phyloP scores from a whole-genome alignment of 2,797 vertebrate species.

The Eremophila alpestris region DNA sequence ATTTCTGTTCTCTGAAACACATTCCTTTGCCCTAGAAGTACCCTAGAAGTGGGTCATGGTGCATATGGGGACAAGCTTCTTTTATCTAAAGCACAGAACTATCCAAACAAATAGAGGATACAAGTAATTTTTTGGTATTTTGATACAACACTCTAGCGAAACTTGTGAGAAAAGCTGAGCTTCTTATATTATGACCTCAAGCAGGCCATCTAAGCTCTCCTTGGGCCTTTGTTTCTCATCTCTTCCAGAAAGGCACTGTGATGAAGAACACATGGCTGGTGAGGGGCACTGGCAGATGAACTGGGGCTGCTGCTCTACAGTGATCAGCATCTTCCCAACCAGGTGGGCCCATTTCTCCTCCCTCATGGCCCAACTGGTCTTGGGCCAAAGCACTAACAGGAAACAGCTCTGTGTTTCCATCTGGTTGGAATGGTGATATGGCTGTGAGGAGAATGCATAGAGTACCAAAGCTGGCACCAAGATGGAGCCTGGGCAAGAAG shows the following conservation, averaged over 20 bases:
- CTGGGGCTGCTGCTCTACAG: not conserved
- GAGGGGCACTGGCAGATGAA: not conserved
- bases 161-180: not conserved
- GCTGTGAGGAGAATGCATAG: not conserved
- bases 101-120: not conserved
- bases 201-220: not conserved
- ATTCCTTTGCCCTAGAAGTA: not conserved
- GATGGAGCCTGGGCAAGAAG: not conserved
- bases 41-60: not conserved
- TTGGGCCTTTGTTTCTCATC: not conserved
- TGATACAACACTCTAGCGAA: not conserved
- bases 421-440: accelerated
- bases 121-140: not conserved
- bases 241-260: not conserved
- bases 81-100: not conserved
- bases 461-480: not conserved
- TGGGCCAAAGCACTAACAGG: not conserved
- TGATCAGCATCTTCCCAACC: not conserved
- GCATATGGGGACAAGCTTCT: not conserved
- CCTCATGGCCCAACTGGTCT: accelerated
- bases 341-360: not conserved
- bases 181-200: not conserved
- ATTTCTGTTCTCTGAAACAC: not conserved
- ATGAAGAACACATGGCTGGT: accelerated
- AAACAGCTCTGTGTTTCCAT: not conserved